Base-by-base conservation (phyloP, 2,113 vertebrate species). In the Prinia subflava region DNA sequence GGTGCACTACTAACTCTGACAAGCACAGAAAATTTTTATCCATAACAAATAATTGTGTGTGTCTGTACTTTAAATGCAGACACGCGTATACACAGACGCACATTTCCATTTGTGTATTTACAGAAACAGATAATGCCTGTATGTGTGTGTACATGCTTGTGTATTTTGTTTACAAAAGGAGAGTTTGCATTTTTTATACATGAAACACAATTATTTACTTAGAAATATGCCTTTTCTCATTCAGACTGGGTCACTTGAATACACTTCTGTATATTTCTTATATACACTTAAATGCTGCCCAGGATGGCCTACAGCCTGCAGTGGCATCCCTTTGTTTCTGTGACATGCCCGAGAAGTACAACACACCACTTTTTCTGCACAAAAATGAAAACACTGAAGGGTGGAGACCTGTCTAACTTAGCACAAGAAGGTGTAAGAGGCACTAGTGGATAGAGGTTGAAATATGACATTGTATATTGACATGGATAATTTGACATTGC, bases 381-480 rank as follows among this genome's bases (percentile, higher is more conserved):
- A 65, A 11, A 86, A 42, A 73, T 13, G 6, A 24, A 83, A 85
- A 42, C 42, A 65, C 17, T 20, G 41, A 49, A 73, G 25, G 49
- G 30, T 50, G 52, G 27, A 71, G 22, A 50, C 33, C 13, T 20
- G 15, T 33, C 42, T 76, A 49, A 57, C 10, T 15, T 41, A 46
- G 15, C 6, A 28, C 33, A 70, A 15, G n/a, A 78, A 92, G 57
- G n/a, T 52, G 9, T 53, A 64, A 68, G 73, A 75, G 57, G 33
- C 57, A 64, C 3, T 0, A 68, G 25, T 2, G 1, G 28, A 37
- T 50, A 37, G 18, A 84, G 77, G 37, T 6, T 77, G 59, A 82
- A 89, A 84, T 33, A 82, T 0, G 0, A 14, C 39, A 37, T 23
- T 0, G 0, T 14, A 19, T 70, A 70, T 27, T 6, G 1, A 21